phyloP scores from a whole-genome alignment of 2,797 vertebrate genomes.

The Pipistrellus pipistrellus region DNA sequence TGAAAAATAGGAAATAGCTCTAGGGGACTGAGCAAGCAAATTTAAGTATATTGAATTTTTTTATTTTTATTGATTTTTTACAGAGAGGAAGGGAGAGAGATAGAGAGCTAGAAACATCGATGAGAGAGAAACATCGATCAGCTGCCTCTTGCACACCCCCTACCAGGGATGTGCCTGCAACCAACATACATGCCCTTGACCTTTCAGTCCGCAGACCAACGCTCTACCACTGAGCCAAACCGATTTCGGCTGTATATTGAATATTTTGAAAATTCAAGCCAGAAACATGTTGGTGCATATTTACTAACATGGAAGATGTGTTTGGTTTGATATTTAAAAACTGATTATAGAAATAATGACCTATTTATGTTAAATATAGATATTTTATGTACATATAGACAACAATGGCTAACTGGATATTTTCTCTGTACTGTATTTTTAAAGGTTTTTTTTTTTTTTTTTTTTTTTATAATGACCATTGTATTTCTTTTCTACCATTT shows the following conservation, averaged over 20 bases:
- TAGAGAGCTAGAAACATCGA: too few species aligned
- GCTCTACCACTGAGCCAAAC: too few species aligned
- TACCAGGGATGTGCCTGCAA: too few species aligned
- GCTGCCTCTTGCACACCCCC: too few species aligned
- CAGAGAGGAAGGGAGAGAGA: too few species aligned
- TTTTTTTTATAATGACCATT: constrained; percentile 5
- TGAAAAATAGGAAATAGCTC: constrained; percentile 12
- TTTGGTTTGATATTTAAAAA: neutral
- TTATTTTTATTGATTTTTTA: neutral
- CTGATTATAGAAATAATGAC: neutral
- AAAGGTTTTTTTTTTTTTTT: constrained; percentile 17
- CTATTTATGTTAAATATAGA: constrained; percentile 33
- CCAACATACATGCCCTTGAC: too few species aligned
- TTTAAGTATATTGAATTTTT: constrained; percentile 4
- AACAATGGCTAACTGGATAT: neutral
- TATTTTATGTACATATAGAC: neutral
- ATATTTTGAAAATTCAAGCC: neutral
- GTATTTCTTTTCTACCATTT: constrained; percentile 37
- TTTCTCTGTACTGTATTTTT: constrained; percentile 49
- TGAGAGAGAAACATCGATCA: too few species aligned
- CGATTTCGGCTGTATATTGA: neutral
- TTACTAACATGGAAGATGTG: neutral
- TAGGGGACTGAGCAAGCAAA: neutral
- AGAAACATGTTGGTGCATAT: neutral
- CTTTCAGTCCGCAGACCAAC: too few species aligned